Base-by-base conservation (phyloP, 2,113 vertebrate species). In the Macaca mulatta region DNA sequence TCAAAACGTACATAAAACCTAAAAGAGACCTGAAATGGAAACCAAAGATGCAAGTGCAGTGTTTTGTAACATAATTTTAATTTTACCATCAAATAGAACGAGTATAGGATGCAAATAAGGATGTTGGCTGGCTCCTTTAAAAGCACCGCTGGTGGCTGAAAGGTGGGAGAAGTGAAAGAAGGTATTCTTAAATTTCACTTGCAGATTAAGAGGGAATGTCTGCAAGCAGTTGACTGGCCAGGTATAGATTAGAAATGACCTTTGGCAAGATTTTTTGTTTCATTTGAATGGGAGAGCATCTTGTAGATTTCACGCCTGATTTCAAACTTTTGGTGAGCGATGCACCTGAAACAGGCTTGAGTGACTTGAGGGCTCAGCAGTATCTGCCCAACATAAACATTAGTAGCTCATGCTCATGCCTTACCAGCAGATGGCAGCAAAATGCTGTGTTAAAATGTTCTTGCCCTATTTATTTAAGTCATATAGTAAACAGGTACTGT, bases 401-500 rank as follows among this genome's bases (percentile, higher is more conserved):
- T 35, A 10, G 82, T 43, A 35, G 75, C 38, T 30, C 13, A 8
- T 48, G 67, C 57, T 70, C 8, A 4, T 22, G 1, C 20, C 23
- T 18, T 45, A 32, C 98, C 99, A 98, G 98, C 64, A 99, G 99
- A 86, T 99, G 99, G 99, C 99, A 98, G 98, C 97, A 98, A 45
- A 97, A 67, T 72, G 86, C 95, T 97, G 96, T 52, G 64, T 81
- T 52, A 78, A 97, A 82, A 35, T 17, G 0, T 8, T 77, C 89
- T 64, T 86, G 27, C 18, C 12, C 72, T 43, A 0, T 64, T 79
- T 64, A 43, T 35, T 89, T 7, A 59, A 79, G 59, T 70, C 6
- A 1, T 22, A 3, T n/a, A 30, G 12, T 70, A 50, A 43, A 79
- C 78, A 83, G 40, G 9, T 89, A 14, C 10, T 57, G 8, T 64